Evolutionary conservation across 2,113 vertebrate genomes (phyloP).

Genomic region (Phylloscopus trochilus): DNA sequence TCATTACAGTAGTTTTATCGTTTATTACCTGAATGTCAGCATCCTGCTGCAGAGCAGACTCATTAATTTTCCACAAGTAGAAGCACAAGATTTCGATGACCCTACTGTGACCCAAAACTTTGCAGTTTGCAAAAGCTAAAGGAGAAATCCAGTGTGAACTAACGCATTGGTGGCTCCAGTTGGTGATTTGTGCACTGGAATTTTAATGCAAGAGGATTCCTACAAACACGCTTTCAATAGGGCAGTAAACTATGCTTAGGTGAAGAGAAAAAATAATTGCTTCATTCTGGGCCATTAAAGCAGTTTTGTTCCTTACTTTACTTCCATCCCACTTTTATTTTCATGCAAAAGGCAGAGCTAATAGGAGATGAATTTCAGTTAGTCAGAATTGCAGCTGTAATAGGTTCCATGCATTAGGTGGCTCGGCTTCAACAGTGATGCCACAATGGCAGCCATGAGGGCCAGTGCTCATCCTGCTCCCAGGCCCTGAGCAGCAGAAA

Average conservation of each 20-base stretch:
- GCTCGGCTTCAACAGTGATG: slow-evolving; percentile 5
- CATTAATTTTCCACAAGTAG: slow-evolving; percentile 54
- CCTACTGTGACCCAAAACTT: slow-evolving; percentile 33
- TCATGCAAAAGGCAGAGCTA: slow-evolving; percentile 40
- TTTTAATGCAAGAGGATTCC: slow-evolving; percentile 69
- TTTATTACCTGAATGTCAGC: slow-evolving; percentile 28
- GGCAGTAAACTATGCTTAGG: slow-evolving; percentile 60
- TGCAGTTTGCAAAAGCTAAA: slow-evolving; percentile 40
- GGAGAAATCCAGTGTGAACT: slow-evolving; percentile 15
- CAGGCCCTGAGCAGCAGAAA: neutral
- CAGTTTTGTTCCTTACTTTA: slow-evolving; percentile 48
- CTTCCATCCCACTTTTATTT: slow-evolving; percentile 58
- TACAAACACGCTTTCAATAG: slow-evolving; percentile 70
- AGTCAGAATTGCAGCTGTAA: slow-evolving; percentile 60
- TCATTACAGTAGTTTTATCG: neutral
- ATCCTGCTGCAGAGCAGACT: neutral
- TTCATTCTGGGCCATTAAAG: slow-evolving; percentile 66
- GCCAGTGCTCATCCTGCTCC: neutral
- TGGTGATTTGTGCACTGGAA: slow-evolving; percentile 55
- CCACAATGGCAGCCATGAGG: neutral
- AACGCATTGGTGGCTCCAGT: slow-evolving; percentile 20
- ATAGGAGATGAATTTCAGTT: slow-evolving; percentile 68
- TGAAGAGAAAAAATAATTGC: slow-evolving; percentile 71
- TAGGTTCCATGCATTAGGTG: neutral
- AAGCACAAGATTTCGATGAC: slow-evolving; percentile 61